Evolutionary conservation across 2,113 vertebrate species (phyloP).

Genomic region (Hippolais icterina): DNA sequence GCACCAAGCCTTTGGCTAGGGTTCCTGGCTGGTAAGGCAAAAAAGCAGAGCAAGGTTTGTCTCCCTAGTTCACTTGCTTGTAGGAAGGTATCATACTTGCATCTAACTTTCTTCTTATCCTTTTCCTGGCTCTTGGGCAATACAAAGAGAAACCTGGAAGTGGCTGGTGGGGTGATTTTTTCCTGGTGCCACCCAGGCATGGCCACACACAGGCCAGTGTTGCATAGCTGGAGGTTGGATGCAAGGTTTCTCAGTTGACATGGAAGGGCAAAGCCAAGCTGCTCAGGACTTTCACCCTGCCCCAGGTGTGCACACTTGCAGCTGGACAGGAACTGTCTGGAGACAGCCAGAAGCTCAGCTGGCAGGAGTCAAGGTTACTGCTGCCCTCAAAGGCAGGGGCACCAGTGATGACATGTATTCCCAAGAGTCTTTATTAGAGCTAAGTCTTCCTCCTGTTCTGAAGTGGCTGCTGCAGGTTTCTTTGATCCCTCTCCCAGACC

Average conservation of each 20-base stretch:
- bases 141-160: not conserved
- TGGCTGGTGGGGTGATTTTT: not conserved
- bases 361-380: not conserved
- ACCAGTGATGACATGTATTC: not conserved
- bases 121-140: not conserved
- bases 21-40: not conserved
- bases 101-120: not conserved
- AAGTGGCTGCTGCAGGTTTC: not conserved
- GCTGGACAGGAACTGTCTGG: not conserved
- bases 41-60: not conserved
- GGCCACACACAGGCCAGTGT: not conserved
- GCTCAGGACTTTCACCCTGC: not conserved
- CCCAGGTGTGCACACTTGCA: not conserved
- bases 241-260: not conserved
- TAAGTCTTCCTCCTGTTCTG: not conserved
- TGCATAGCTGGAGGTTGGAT: not conserved
- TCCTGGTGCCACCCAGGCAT: not conserved
- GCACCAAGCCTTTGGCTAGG: not conserved
- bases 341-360: not conserved
- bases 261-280: not conserved
- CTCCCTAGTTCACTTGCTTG: not conserved
- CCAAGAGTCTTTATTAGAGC: not conserved
- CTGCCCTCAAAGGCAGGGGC: not conserved
- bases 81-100: not conserved
- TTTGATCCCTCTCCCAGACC: constrained; percentile 10